phyloP scores from a whole-genome alignment of 2,113 vertebrate species.

The Daubentonia madagascariensis region DNA sequence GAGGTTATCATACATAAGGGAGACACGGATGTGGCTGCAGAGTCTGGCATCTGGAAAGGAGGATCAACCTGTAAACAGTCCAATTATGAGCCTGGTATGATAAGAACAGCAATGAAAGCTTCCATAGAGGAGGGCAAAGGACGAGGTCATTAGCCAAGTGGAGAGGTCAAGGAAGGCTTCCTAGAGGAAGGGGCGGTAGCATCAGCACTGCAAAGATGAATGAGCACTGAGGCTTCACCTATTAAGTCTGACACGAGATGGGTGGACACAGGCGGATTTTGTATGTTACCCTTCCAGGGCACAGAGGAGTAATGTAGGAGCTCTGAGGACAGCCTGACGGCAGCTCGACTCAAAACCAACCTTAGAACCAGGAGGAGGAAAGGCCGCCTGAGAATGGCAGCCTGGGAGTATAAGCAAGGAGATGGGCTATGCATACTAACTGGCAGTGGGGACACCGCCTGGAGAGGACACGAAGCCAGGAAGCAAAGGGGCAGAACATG shows the following conservation, averaged over 20 bases:
- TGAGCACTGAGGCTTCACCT: neutral
- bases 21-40: neutral
- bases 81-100: neutral
- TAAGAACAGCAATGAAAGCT: neutral
- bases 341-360: neutral
- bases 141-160: neutral
- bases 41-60: neutral
- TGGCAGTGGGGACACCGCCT: neutral
- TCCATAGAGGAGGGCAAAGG: neutral
- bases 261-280: neutral
- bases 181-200: neutral
- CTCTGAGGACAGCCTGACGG: neutral
- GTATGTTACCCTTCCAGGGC: neutral
- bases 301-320: neutral
- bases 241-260: neutral
- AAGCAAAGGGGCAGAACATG: neutral
- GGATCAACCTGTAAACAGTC: neutral
- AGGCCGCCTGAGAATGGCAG: neutral
- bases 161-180: neutral
- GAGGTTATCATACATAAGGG: neutral
- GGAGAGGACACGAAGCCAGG: neutral
- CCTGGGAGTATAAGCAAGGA: neutral
- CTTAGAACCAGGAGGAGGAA: neutral
- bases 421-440: fast-evolving
- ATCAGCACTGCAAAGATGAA: fast-evolving